These are phyloP conservation scores for Epistrophella euchroma DNA, from an alignment of 2,888 invertebrate genomes.

Conservation along the genomic window DNA sequence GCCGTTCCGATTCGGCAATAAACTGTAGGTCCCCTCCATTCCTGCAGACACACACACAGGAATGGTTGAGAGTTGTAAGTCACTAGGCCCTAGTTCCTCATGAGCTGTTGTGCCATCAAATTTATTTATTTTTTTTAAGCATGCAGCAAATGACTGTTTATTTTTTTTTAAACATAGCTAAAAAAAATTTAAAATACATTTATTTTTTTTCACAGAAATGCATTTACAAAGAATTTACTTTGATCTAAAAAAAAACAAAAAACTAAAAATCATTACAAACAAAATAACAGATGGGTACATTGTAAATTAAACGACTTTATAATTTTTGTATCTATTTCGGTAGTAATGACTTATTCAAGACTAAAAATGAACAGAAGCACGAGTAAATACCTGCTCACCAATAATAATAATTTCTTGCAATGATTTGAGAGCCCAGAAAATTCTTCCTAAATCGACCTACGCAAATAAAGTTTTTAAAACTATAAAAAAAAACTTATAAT, in stretches of 20 bases:
- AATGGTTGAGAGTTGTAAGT: too few species aligned
- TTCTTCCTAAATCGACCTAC: conserved; percentile 6
- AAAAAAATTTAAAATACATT: not conserved
- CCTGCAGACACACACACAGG: too few species aligned
- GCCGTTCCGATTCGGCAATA: too few species aligned
- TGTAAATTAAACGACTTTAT: not conserved
- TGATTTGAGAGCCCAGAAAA: not conserved
- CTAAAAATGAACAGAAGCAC: not conserved
- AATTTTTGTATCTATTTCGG: conserved; percentile 7
- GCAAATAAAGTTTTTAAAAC: not conserved
- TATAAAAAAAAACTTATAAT: not conserved
- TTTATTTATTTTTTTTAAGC: too few species aligned
- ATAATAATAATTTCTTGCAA: not conserved
- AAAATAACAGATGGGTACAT: not conserved
- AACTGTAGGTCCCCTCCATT: too few species aligned
- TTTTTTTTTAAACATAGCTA: not conserved
- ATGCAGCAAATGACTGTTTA: not conserved
- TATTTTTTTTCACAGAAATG: not conserved
- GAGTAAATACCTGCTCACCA: not conserved
- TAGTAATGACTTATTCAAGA: conserved; percentile 1
- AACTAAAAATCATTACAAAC: not conserved
- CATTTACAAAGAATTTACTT: conserved; percentile 12
- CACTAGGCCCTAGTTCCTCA: too few species aligned
- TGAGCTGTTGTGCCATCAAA: too few species aligned
- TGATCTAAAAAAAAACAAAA: not conserved